phyloP scores from a whole-genome alignment of 92 coral and sea anemone genomes.

The Epizoanthus rinbou region DNA sequence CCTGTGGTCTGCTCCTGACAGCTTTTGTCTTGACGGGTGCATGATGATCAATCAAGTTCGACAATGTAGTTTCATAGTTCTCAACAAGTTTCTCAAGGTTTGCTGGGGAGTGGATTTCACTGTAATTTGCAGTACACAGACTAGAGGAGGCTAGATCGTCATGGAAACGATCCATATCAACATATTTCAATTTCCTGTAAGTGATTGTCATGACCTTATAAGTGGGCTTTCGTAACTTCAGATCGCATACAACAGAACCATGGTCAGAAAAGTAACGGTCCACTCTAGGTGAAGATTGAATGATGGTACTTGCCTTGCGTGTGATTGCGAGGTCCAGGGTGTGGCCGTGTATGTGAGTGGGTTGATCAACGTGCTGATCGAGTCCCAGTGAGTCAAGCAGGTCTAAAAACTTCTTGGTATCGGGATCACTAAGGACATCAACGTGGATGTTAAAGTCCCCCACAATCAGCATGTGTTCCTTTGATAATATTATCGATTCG shows the following conservation, averaged over 20 bases:
- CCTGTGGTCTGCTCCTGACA: slow-evolving; percentile 63
- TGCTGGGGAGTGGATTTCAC: slow-evolving; percentile 30
- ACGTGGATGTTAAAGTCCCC: slow-evolving; percentile 50
- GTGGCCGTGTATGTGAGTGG: slow-evolving; percentile 39
- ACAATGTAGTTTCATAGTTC: slow-evolving; percentile 45
- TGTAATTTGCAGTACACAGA: slow-evolving; percentile 47
- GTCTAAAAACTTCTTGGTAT: neutral
- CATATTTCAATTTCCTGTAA: slow-evolving; percentile 50
- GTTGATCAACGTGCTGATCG: slow-evolving; percentile 34
- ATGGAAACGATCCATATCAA: slow-evolving; percentile 43
- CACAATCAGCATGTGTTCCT: neutral
- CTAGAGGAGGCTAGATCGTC: slow-evolving; percentile 51
- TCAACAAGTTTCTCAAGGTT: slow-evolving; percentile 50
- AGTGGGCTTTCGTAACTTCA: slow-evolving; percentile 26
- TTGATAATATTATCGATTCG: neutral
- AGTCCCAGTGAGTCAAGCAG: neutral
- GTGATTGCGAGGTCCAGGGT: slow-evolving; percentile 32
- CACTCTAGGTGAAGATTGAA: slow-evolving; percentile 13
- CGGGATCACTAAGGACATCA: slow-evolving; percentile 27
- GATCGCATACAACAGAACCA: slow-evolving; percentile 18
- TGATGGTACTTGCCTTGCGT: slow-evolving; percentile 23
- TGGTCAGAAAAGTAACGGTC: slow-evolving; percentile 38
- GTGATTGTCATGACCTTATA: slow-evolving; percentile 35
- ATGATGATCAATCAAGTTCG: slow-evolving; percentile 47
- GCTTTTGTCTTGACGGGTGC: slow-evolving; percentile 59